Percentiles rank a stretch among this genome's conserved stretches.
Evolutionary conservation across 2,888 invertebrate species (phyloP).

Genomic region (Eubasilissa splendida): DNA sequence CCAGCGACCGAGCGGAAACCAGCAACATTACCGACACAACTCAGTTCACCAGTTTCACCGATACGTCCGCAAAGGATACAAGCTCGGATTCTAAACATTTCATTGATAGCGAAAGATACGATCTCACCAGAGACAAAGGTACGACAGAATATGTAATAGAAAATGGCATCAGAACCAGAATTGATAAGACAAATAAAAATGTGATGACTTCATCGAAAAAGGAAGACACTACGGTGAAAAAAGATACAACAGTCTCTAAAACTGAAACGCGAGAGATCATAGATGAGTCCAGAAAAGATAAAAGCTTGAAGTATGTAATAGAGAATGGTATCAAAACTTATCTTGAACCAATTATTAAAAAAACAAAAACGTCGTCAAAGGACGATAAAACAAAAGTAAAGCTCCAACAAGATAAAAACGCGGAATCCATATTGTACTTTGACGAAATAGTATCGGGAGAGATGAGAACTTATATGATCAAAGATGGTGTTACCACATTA

Average conservation of each 20-base stretch:
- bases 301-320: conserved; percentile 49
- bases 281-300: conserved; percentile 28
- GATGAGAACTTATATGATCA: conserved; percentile 43
- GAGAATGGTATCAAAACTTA: conserved; percentile 56
- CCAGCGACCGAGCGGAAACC: neutral
- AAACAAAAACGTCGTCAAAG: neutral
- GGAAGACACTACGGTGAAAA: conserved; percentile 6
- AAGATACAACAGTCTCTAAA: conserved; percentile 10
- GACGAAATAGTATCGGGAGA: conserved; percentile 33
- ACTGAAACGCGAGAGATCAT: conserved; percentile 28
- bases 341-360: conserved; percentile 37
- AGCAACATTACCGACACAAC: conserved; percentile 17
- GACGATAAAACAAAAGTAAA: conserved; percentile 19
- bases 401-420: conserved; percentile 42
- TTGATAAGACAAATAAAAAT: conserved; percentile 43
- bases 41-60: conserved; percentile 12
- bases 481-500: conserved; percentile 49
- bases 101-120: conserved; percentile 39
- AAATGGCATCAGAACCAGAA: conserved; percentile 54
- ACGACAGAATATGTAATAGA: conserved; percentile 53
- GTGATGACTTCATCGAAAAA: conserved; percentile 35
- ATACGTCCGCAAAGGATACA: conserved; percentile 24
- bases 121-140: conserved; percentile 32
- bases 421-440: conserved; percentile 45
- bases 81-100: conserved; percentile 40